Evolutionary conservation across 1,140 invertebrate genomes (phyloP).

Genomic region (Akabosia matsudoensis): DNA sequence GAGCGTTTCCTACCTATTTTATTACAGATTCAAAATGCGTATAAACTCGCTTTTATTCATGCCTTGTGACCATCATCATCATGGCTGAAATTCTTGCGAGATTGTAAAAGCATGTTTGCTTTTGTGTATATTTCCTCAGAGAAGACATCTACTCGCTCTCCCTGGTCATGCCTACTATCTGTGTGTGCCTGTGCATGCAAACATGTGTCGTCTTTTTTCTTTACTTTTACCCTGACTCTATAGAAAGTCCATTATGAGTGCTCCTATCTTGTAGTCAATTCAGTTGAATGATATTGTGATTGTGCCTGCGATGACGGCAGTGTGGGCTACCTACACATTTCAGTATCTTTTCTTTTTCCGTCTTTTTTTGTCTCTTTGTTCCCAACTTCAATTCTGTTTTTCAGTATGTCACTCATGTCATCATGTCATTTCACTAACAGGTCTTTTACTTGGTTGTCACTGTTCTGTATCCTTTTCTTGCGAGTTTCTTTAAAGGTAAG

Average conservation of each 20-base stretch:
- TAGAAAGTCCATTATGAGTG: neutral
- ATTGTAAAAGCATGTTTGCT: neutral
- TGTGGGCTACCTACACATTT: neutral
- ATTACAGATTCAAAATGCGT: slow-evolving; percentile 12
- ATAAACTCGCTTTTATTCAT: slow-evolving; percentile 9
- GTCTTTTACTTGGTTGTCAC: neutral
- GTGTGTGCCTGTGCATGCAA: neutral
- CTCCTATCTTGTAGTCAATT: neutral
- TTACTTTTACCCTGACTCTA: neutral
- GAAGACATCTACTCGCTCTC: neutral
- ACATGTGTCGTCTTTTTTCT: neutral
- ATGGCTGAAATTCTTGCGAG: neutral
- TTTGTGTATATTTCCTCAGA: neutral
- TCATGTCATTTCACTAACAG: slow-evolving; percentile 10
- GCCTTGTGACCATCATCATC: neutral
- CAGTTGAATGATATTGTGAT: neutral
- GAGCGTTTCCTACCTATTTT: neutral
- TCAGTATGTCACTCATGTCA: slow-evolving; percentile 21
- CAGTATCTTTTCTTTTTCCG: neutral
- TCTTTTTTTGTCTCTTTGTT: neutral
- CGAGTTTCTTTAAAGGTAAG: neutral
- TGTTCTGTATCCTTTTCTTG: neutral
- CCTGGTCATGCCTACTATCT: too few species aligned
- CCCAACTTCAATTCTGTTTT: slow-evolving; percentile 8
- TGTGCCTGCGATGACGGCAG: neutral